phyloP scores from a whole-genome alignment of 2,888 invertebrate species.

The Mimachlamys varia region DNA sequence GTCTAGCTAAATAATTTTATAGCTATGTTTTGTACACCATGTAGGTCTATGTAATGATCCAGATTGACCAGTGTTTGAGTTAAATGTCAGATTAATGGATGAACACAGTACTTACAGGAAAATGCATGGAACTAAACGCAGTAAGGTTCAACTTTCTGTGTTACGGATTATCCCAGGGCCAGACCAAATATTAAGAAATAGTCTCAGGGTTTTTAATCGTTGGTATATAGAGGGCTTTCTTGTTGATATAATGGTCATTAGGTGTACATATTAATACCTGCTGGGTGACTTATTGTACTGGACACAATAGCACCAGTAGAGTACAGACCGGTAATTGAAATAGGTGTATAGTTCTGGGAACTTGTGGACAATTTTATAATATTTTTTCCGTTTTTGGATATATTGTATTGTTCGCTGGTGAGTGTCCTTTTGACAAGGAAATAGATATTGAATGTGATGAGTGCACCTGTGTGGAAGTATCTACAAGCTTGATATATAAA shows the following conservation, averaged over 20 bases:
- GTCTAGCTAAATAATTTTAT: too few species aligned
- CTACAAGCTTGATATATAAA: conserved; percentile 3
- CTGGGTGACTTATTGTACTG: background rate
- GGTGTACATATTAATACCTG: background rate
- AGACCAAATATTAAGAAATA: conserved; percentile 10
- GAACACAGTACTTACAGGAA: background rate
- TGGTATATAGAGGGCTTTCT: background rate
- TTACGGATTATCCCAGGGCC: background rate
- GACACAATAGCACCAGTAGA: background rate
- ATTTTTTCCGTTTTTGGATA: background rate
- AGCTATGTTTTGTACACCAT: too few species aligned
- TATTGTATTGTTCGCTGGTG: background rate
- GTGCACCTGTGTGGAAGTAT: background rate
- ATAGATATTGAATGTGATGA: background rate
- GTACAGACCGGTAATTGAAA: background rate
- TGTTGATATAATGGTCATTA: conserved; percentile 6
- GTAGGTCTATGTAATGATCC: too few species aligned
- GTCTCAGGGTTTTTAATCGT: background rate
- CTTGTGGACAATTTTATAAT: background rate
- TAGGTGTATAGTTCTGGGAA: background rate
- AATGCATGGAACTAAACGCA: background rate
- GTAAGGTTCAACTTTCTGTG: background rate
- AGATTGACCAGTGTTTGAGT: background rate
- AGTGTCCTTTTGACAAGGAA: background rate
- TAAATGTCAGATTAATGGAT: background rate